These are phyloP conservation scores for Rousettus madagascariensis DNA, from an alignment of 2,797 vertebrate species.

Conservation along the genomic window DNA sequence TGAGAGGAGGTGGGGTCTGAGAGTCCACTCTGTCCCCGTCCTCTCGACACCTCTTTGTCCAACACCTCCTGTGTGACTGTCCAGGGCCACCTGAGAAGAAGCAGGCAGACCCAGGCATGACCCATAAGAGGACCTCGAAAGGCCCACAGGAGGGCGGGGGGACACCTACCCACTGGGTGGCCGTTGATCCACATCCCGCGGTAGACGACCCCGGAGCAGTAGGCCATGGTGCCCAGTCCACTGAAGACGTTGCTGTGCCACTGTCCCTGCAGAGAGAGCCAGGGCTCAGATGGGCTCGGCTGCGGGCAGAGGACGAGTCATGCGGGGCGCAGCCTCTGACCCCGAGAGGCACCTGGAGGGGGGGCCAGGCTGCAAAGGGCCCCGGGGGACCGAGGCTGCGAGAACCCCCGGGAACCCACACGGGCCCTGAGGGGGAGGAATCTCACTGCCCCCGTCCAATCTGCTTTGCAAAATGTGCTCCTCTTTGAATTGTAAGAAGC, in stretches of 20 bases:
- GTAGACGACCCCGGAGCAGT: constrained; percentile 84
- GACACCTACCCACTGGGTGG: constrained; percentile 79
- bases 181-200: constrained; percentile 83
- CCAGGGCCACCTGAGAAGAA: neutral
- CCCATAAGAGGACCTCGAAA: rapidly evolving
- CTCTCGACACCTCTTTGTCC: neutral
- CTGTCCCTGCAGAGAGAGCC: constrained; percentile 82
- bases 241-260: constrained; percentile 82
- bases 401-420: constrained; percentile 71
- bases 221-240: constrained; percentile 78
- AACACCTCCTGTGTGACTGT: rapidly evolving
- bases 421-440: constrained; percentile 42
- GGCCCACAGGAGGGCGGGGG: rapidly evolving
- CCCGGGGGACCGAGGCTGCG: constrained; percentile 29
- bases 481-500: neutral
- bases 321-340: neutral
- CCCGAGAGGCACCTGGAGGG: neutral
- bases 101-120: neutral
- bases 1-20: neutral
- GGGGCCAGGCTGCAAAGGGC: neutral
- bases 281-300: neutral
- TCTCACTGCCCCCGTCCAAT: neutral
- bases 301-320: neutral
- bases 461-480: constrained; percentile 55
- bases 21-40: neutral